phyloP scores from a whole-genome alignment of 2,888 invertebrate species.

The Tillus elongatus region DNA sequence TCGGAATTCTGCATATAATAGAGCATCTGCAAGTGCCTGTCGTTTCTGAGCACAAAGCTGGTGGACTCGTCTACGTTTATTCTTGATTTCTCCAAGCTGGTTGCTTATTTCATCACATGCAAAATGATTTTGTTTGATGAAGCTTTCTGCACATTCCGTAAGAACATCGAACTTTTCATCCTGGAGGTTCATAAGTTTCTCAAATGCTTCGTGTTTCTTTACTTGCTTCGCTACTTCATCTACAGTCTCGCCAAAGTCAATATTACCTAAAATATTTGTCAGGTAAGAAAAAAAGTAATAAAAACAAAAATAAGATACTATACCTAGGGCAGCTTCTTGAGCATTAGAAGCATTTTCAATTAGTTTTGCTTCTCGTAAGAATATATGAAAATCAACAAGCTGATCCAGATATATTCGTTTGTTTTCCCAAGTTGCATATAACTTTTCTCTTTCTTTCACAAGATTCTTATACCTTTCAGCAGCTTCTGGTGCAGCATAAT shows the following conservation, averaged over 20 bases:
- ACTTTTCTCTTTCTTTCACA: constrained; percentile 65
- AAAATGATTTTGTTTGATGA: constrained; percentile 85
- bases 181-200: constrained; percentile 77
- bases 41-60: constrained; percentile 59
- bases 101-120: constrained; percentile 72
- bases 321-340: constrained; percentile 70
- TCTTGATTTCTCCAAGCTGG: constrained; percentile 65
- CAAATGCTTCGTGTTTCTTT: constrained; percentile 92
- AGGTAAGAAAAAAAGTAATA: not conserved
- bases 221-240: constrained; percentile 85
- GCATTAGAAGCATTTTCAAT: constrained; percentile 80
- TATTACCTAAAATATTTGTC: constrained; percentile 37
- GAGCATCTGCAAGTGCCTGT: constrained; percentile 62
- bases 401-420: constrained; percentile 85
- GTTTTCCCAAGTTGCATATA: constrained; percentile 79
- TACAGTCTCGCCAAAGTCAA: constrained; percentile 67
- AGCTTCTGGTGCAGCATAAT: constrained; percentile 71
- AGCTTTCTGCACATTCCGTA: constrained; percentile 75
- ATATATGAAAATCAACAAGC: constrained; percentile 86
- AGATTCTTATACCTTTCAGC: constrained; percentile 70
- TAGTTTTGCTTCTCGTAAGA: constrained; percentile 87
- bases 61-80: constrained; percentile 59
- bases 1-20: constrained; percentile 82
- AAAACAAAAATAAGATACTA: constrained; percentile 12
- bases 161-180: constrained; percentile 79